phyloP scores from a whole-genome alignment of 2,888 invertebrate species.

The Epirrita christyi region DNA sequence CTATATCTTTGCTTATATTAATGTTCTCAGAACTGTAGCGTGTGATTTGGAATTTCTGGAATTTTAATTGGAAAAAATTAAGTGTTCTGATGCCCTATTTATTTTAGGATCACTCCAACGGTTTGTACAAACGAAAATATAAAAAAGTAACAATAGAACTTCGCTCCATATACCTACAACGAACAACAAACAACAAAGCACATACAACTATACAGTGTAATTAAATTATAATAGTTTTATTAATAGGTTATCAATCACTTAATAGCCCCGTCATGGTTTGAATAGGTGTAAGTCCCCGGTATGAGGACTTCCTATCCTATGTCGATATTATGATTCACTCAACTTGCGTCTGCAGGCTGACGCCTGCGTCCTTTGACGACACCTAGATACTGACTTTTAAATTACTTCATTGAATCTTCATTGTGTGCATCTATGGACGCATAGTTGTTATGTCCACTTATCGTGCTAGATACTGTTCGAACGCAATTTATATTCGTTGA shows the following conservation, averaged over 20 bases:
- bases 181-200: too few species aligned
- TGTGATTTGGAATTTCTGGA: not conserved
- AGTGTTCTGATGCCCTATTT: not conserved
- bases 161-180: not conserved
- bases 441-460: not conserved
- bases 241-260: conserved; percentile 10
- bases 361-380: conserved; percentile 42
- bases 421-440: not conserved
- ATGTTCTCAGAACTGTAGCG: not conserved
- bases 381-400: conserved; percentile 45
- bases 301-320: conserved; percentile 18
- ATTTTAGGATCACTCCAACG: not conserved
- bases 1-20: too few species aligned
- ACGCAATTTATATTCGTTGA: conserved; percentile 4
- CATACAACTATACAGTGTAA: not conserved
- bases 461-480: not conserved
- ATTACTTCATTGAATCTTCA: conserved; percentile 57
- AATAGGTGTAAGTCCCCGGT: conserved; percentile 13
- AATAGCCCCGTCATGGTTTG: conserved; percentile 14
- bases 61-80: not conserved
- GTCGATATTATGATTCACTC: conserved; percentile 56
- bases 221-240: not conserved
- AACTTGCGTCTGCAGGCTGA: conserved; percentile 41
- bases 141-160: not conserved
- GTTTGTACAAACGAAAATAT: not conserved